Conservation (phyloP, 2,113 vertebrate genomes). For the Sula dactylatra region DNA sequence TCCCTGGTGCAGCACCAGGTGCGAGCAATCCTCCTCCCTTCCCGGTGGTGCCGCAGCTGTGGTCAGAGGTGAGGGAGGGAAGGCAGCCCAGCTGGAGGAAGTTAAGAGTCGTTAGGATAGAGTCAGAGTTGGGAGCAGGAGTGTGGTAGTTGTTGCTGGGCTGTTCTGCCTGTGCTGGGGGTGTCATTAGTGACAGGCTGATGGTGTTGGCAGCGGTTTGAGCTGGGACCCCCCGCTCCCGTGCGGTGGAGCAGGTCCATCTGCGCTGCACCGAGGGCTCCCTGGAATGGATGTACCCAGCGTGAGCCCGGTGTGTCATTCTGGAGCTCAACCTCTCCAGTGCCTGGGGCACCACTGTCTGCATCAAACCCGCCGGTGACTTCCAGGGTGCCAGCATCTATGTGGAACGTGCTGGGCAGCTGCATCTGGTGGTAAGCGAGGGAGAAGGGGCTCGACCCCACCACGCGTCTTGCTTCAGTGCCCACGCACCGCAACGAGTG, state of each 20-base stretch:
- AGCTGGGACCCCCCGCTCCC: constrained; percentile 50
- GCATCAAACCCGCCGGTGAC: constrained; percentile 73
- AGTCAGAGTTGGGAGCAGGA: not conserved
- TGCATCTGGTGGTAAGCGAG: constrained; percentile 70
- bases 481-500: constrained; percentile 27
- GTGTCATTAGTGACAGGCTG: accelerated
- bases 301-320: constrained; percentile 71
- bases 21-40: not conserved
- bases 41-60: not conserved
- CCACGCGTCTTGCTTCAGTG: constrained; percentile 76
- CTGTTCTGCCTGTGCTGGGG: not conserved
- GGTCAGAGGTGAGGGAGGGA: no score
- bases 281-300: constrained; percentile 78
- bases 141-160: accelerated
- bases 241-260: constrained; percentile 76
- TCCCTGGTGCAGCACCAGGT: not conserved
- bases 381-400: constrained; percentile 75
- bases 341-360: constrained; percentile 46
- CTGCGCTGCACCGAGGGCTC: constrained; percentile 78
- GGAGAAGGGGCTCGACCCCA: not conserved
- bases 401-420: constrained; percentile 66
- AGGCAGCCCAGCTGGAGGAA: no score
- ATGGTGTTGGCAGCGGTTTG: constrained; percentile 61
- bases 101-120: accelerated
- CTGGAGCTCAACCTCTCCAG: constrained; percentile 77